Percentiles rank a stretch among this genome's conserved stretches.
Evolutionary conservation across 2,113 vertebrate genomes (phyloP).

Genomic region (Calidris pygmaea): DNA sequence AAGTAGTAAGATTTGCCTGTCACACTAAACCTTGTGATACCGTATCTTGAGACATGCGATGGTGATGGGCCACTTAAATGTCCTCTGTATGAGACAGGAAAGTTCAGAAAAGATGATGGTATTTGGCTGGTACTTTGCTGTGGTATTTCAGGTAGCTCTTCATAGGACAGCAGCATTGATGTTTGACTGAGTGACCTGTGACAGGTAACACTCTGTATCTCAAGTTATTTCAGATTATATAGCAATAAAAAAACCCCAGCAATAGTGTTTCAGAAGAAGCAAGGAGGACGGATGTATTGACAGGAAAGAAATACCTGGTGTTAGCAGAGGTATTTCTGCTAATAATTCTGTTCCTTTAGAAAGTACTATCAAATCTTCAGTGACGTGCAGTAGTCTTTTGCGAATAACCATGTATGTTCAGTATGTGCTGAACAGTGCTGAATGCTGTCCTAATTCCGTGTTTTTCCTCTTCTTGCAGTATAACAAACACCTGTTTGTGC

Average conservation of each 20-base stretch:
- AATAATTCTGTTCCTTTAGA: background rate
- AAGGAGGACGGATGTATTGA: background rate
- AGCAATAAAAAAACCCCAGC: background rate
- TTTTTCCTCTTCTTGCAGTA: slow-evolving; percentile 77
- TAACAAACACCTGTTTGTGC: slow-evolving; percentile 93
- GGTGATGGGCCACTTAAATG: background rate
- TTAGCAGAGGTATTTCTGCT: background rate
- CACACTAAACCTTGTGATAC: background rate
- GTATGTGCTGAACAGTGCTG: background rate
- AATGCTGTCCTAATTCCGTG: background rate
- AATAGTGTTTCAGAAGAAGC: background rate
- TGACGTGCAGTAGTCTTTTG: background rate
- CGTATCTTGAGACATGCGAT: background rate
- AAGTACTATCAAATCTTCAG: background rate
- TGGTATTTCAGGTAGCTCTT: background rate
- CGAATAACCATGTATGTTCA: background rate
- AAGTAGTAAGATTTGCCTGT: background rate
- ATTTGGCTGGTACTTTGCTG: background rate
- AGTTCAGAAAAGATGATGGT: background rate
- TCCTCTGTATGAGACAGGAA: background rate
- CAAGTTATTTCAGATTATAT: background rate
- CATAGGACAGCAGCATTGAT: background rate
- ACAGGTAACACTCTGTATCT: background rate
- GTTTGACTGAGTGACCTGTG: background rate
- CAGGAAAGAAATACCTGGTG: background rate